phyloP scores from a whole-genome alignment of 1,140 invertebrate genomes.

The Cydia pomonella region DNA sequence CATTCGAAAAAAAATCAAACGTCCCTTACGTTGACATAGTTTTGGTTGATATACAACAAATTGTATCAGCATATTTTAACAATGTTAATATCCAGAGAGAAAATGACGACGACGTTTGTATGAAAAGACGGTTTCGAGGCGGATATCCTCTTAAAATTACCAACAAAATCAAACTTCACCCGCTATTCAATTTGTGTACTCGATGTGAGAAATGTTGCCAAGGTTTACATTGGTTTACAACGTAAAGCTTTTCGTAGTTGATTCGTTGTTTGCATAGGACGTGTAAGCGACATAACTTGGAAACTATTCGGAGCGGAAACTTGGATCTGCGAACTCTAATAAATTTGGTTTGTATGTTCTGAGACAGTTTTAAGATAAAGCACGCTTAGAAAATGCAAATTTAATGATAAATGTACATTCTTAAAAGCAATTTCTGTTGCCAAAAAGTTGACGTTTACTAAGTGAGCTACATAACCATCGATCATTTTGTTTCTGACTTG shows the following conservation, averaged over 20 bases:
- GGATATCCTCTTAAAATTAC: too few relatives aligned
- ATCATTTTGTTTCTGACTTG: not conserved
- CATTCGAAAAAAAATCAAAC: too few relatives aligned
- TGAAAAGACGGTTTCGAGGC: too few relatives aligned
- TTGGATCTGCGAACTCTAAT: not conserved
- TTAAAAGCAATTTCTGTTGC: not conserved
- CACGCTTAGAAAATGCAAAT: slow-evolving; percentile 1
- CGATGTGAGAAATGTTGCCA: too few relatives aligned
- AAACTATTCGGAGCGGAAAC: not conserved
- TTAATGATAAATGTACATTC: slow-evolving; percentile 8
- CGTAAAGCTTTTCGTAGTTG: not conserved
- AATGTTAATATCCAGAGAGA: too few relatives aligned
- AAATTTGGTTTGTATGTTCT: not conserved
- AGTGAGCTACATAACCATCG: not conserved
- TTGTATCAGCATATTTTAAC: too few relatives aligned
- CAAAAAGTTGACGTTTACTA: slow-evolving; percentile 16
- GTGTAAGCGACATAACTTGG: slow-evolving; percentile 1
- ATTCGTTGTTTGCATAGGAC: not conserved
- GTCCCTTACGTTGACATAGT: too few relatives aligned
- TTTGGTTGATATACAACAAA: too few relatives aligned
- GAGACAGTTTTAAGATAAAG: slow-evolving; percentile 5
- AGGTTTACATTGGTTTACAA: too few relatives aligned
- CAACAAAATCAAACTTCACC: too few relatives aligned
- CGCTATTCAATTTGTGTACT: too few relatives aligned
- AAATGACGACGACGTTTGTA: too few relatives aligned